These are phyloP conservation scores for Trididemnum miniatum DNA, from an alignment of 23 tunicate species.

Conservation along the genomic window DNA sequence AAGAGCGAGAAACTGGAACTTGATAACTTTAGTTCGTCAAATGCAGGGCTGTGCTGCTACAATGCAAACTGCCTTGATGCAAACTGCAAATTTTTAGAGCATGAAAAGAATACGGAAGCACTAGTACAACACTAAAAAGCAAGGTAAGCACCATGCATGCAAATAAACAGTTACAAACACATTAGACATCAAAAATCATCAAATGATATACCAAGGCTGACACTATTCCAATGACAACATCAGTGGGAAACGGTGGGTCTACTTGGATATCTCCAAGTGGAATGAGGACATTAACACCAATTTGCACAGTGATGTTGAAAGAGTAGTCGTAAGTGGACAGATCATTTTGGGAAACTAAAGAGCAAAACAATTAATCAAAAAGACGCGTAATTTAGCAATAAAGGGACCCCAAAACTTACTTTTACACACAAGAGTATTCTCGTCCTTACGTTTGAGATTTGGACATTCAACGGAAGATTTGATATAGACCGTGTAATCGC, in stretches of 20 bases:
- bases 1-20: no score
- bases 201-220: neutral
- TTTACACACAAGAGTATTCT: neutral
- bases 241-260: neutral
- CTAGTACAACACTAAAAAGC: no score
- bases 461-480: neutral
- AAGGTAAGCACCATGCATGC: no score
- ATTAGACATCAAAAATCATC: no score
- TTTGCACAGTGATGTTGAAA: slow-evolving; percentile 11
- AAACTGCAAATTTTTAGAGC: no score
- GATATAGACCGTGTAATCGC: neutral
- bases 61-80: no score
- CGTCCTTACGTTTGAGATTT: neutral
- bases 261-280: neutral
- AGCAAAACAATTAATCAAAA: neutral
- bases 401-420: neutral
- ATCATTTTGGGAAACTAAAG: neutral
- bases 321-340: neutral
- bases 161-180: no score
- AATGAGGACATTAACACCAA: neutral
- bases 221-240: neutral
- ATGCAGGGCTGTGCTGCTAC: no score
- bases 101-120: no score
- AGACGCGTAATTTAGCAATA: neutral
- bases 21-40: no score